Percentiles rank a stretch among this genome's conserved stretches.
Evolutionary conservation across 2,797 vertebrate genomes (phyloP).

Genomic region (Hypotaenidia philippensis): DNA sequence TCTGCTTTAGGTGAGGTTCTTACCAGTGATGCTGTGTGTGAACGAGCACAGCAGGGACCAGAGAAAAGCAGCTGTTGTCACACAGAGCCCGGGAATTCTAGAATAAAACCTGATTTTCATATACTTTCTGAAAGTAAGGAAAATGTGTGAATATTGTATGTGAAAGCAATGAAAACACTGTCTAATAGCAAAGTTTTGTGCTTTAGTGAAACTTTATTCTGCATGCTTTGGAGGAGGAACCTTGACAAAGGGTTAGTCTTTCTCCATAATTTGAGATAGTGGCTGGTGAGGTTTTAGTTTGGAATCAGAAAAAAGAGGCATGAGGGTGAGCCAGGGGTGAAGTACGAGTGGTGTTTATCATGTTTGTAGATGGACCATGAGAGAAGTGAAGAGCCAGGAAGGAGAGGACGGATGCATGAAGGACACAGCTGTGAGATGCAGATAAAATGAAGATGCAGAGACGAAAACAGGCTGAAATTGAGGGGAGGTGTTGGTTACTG

Average conservation of each 20-base stretch:
- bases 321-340: background rate
- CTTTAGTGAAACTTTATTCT: background rate
- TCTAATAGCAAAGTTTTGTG: background rate
- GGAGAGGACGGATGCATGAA: background rate
- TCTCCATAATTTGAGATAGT: background rate
- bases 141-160: background rate
- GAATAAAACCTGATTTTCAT: background rate
- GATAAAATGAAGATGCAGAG: background rate
- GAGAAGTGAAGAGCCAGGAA: background rate
- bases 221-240: background rate
- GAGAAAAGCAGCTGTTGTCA: background rate
- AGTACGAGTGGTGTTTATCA: fast-evolving
- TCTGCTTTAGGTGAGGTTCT: background rate
- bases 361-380: background rate
- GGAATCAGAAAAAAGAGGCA: background rate
- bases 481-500: fast-evolving
- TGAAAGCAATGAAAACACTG: background rate
- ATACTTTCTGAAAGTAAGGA: background rate
- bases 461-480: background rate
- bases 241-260: background rate
- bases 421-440: background rate
- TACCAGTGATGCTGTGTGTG: background rate
- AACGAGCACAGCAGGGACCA: background rate
- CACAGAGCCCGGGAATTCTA: background rate
- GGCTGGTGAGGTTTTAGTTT: background rate